phyloP scores from a whole-genome alignment of 1,140 invertebrate genomes.

The Mesaphorura yosii region DNA sequence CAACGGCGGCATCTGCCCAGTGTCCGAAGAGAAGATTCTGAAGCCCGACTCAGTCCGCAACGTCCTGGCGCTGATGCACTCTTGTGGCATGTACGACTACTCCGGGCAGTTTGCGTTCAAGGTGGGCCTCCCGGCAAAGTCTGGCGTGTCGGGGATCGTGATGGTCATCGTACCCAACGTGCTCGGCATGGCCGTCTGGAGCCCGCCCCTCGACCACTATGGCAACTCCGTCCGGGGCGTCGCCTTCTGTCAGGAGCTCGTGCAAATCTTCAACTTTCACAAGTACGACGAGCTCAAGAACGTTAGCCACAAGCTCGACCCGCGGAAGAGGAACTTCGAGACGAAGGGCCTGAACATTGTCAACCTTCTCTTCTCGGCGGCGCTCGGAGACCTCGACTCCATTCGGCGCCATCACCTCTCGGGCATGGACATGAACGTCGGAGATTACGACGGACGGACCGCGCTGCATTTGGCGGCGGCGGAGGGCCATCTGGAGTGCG shows the following conservation, averaged over 20 bases:
- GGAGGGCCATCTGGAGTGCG: constrained; percentile 77
- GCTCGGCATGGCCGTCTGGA: constrained; percentile 49
- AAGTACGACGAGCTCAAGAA: constrained; percentile 92
- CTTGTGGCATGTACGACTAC: constrained; percentile 50
- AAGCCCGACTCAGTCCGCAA: constrained; percentile 65
- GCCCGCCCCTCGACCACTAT: constrained; percentile 47
- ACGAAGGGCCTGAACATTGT: constrained; percentile 84
- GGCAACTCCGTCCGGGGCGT: constrained; percentile 49
- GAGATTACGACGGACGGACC: constrained; percentile 86
- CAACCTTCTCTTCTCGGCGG: constrained; percentile 84
- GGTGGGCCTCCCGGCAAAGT: constrained; percentile 55
- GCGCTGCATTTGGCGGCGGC: constrained; percentile 82
- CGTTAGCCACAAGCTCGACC: constrained; percentile 84
- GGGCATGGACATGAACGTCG: constrained; percentile 84
- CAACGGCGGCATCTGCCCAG: constrained; percentile 95
- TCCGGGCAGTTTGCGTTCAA: constrained; percentile 39
- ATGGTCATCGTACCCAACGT: constrained; percentile 56
- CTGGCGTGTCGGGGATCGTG: constrained; percentile 51
- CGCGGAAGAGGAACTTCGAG: constrained; percentile 79
- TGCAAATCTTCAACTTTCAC: constrained; percentile 87
- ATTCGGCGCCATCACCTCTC: constrained; percentile 78
- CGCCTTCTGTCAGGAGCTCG: constrained; percentile 61
- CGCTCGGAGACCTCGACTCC: constrained; percentile 81
- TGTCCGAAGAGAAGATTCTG: constrained; percentile 84
- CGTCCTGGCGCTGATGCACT: constrained; percentile 47